Conservation (phyloP, 2,888 invertebrate genomes). For the Pachydiplax longipennis region DNA sequence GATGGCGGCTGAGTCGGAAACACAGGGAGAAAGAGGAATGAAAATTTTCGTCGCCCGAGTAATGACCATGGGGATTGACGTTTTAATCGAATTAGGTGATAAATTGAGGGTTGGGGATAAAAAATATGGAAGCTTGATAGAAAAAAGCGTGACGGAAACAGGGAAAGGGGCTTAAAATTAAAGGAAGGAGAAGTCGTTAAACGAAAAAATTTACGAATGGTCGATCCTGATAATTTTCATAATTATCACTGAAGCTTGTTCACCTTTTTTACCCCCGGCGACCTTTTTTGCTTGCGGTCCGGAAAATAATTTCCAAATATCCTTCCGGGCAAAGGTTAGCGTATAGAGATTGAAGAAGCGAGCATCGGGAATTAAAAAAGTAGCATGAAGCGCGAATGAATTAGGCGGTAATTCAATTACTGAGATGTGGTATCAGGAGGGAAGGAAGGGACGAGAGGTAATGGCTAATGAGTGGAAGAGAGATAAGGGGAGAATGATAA, state of each 20-base stretch:
- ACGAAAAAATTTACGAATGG: not conserved
- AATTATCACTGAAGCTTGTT: not conserved
- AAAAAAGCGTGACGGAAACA: not conserved
- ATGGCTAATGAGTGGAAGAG: not conserved
- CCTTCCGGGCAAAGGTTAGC: not conserved
- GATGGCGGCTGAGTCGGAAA: not conserved
- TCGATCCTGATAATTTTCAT: not conserved
- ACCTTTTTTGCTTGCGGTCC: not conserved
- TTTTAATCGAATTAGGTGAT: slow-evolving; percentile 22
- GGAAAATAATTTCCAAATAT: not conserved
- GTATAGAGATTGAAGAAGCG: not conserved
- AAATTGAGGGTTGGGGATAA: not conserved
- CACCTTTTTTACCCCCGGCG: not conserved
- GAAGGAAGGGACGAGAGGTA: not conserved
- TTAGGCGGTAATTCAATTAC: not conserved
- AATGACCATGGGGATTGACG: slow-evolving; percentile 2
- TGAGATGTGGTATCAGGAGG: not conserved
- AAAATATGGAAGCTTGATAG: not conserved
- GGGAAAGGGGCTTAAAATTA: not conserved
- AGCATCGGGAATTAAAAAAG: not conserved
- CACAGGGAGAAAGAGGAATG: not conserved
- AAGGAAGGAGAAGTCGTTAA: not conserved
- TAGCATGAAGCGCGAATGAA: not conserved
- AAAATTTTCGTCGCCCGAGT: not conserved
- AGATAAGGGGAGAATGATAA: not conserved